These are phyloP conservation scores for Andrena marginata DNA, from an alignment of 2,888 invertebrate genomes.

Conservation along the genomic window DNA sequence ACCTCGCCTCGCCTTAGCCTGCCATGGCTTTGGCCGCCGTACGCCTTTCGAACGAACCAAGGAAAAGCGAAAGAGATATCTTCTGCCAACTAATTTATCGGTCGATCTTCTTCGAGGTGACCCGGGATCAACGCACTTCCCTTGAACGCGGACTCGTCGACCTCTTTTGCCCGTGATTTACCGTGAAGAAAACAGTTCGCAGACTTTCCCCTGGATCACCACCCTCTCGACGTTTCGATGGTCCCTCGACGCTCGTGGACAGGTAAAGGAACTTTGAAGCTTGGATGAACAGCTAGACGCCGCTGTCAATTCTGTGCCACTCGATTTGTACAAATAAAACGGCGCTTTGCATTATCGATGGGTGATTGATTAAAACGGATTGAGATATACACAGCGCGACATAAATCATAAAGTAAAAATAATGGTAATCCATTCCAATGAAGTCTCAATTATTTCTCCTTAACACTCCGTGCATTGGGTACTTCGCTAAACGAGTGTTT, in stretches of 20 bases:
- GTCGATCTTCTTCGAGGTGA: slow-evolving; percentile 62
- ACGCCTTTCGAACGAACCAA: slow-evolving; percentile 66
- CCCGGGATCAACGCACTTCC: slow-evolving; percentile 68
- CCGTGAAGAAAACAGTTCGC: slow-evolving; percentile 16
- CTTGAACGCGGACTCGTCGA: slow-evolving; percentile 17
- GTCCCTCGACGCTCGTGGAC: background rate
- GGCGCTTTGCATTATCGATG: too few species aligned
- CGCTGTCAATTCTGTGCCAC: too few species aligned
- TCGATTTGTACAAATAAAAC: too few species aligned
- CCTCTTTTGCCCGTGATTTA: slow-evolving; percentile 43
- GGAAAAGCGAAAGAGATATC: slow-evolving; percentile 75
- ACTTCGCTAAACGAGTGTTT: background rate
- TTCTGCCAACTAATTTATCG: slow-evolving; percentile 74
- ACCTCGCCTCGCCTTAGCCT: slow-evolving; percentile 68
- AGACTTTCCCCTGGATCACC: background rate
- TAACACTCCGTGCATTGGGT: background rate
- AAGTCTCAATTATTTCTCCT: background rate
- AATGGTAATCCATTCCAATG: background rate
- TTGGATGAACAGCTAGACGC: too few species aligned
- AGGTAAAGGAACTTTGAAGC: background rate
- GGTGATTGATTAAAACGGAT: too few species aligned
- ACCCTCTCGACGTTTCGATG: background rate
- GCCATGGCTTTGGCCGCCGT: slow-evolving; percentile 57
- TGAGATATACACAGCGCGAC: background rate
- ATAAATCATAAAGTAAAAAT: background rate